A percentile compares a stretch with the other conserved stretches of the same genome.
Conservation (phyloP, 1,140 invertebrate genomes). For the Hyles euphorbiae region DNA sequence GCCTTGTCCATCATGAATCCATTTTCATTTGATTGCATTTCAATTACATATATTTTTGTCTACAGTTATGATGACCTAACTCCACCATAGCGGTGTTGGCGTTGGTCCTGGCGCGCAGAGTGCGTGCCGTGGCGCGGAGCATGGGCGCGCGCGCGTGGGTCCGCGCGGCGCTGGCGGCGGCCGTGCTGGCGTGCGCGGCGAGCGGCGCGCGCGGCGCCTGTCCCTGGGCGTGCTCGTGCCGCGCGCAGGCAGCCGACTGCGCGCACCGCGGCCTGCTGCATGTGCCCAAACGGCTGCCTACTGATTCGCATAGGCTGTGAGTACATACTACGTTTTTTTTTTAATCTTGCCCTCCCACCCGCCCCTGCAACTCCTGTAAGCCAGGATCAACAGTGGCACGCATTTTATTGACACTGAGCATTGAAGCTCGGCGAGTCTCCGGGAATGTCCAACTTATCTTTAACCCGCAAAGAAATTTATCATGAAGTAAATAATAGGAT, state of each 20-base stretch:
- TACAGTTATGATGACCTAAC: constrained; percentile 20
- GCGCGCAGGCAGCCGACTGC: constrained; percentile 86
- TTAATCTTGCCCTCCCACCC: no score
- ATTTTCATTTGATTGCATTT: no score
- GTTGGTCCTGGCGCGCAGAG: not conserved
- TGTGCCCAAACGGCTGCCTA: constrained; percentile 85
- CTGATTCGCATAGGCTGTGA: constrained; percentile 89
- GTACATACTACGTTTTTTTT: constrained; percentile 56
- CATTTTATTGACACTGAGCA: no score
- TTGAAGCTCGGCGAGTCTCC: no score
- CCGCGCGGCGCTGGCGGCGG: constrained; percentile 21
- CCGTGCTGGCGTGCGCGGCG: constrained; percentile 21
- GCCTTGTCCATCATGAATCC: no score
- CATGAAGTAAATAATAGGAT: no score
- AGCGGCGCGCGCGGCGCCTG: constrained; percentile 67
- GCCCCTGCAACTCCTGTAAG: no score
- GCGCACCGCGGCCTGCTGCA: constrained; percentile 86
- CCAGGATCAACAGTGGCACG: no score
- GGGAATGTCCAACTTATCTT: no score
- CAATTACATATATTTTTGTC: constrained; percentile 5
- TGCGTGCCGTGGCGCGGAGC: constrained; percentile 1
- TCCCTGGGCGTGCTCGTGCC: constrained; percentile 88
- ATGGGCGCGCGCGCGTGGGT: constrained; percentile 13
- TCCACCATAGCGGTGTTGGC: constrained; percentile 1
- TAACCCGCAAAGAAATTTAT: no score